Conservation (phyloP, 2,888 invertebrate species). For the Nesidiocoris tenuis region DNA sequence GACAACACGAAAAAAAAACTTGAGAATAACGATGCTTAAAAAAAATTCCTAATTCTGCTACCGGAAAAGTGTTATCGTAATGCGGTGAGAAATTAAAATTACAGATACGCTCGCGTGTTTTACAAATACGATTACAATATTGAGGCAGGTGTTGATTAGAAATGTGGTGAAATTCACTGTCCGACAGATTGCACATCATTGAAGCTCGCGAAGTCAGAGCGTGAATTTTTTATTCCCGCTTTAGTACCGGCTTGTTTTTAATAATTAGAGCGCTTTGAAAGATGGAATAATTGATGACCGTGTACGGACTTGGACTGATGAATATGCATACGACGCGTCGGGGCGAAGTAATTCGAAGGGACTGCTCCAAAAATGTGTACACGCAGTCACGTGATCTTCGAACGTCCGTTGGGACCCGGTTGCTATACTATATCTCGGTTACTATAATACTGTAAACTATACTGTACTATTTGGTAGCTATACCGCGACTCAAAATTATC, state of each 20-base stretch:
- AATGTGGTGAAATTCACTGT: conserved; percentile 12
- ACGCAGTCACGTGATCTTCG: not conserved
- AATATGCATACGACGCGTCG: not conserved
- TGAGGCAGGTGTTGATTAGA: conserved; percentile 14
- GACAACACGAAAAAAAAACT: too few relatives aligned
- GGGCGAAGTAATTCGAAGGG: not conserved
- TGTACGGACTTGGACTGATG: not conserved
- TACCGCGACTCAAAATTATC: too few relatives aligned
- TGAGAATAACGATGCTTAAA: too few relatives aligned
- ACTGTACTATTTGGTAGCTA: too few relatives aligned
- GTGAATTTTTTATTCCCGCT: too few relatives aligned
- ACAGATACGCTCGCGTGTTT: conserved; percentile 16
- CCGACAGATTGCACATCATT: conserved; percentile 2
- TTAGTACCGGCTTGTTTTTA: not conserved
- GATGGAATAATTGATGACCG: not conserved
- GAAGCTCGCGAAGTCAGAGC: too few relatives aligned
- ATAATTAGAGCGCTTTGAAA: not conserved
- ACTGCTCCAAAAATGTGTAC: not conserved
- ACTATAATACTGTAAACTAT: too few relatives aligned
- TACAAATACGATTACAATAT: conserved; percentile 19
- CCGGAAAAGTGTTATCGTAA: too few relatives aligned
- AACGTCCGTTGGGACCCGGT: not conserved
- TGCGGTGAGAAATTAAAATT: too few relatives aligned
- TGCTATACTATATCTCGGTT: too few relatives aligned
- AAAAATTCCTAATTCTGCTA: too few relatives aligned